Percentiles rank a stretch among this genome's conserved stretches.
These are phyloP conservation scores for Girardinus metallicus DNA, from an alignment of 2,797 vertebrate genomes.

Conservation along the genomic window DNA sequence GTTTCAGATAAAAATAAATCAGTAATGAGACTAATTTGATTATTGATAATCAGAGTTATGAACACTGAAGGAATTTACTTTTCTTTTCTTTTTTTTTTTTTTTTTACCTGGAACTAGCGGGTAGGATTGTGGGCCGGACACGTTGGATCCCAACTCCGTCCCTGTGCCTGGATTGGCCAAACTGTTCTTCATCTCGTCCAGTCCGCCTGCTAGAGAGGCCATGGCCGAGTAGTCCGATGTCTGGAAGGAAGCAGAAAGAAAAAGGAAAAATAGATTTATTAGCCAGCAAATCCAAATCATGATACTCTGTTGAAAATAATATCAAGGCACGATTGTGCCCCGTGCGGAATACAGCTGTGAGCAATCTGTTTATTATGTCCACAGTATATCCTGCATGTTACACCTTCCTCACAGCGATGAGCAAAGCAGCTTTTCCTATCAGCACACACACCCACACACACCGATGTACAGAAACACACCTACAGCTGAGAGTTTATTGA, in stretches of 20 bases:
- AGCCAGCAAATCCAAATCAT: constrained; percentile 33
- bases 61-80: not conserved
- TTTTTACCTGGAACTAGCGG: constrained; percentile 93
- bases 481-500: constrained; percentile 73
- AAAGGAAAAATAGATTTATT: constrained; percentile 18
- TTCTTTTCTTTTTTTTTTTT: constrained; percentile 51
- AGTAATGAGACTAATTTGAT: not conserved
- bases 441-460: constrained; percentile 21
- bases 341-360: constrained; percentile 38
- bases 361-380: constrained; percentile 42
- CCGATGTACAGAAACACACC: constrained; percentile 45
- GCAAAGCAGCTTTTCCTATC: constrained; percentile 39
- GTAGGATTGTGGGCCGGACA: constrained; percentile 94
- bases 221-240: constrained; percentile 95
- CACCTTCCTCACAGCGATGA: constrained; percentile 21
- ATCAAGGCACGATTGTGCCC: constrained; percentile 14
- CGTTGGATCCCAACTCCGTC: constrained; percentile 88
- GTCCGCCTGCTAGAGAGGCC: constrained; percentile 93
- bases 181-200: constrained; percentile 98
- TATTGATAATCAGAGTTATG: not conserved
- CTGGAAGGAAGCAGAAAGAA: constrained; percentile 74
- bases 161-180: constrained; percentile 90
- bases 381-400: constrained; percentile 35
- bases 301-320: constrained; percentile 8
- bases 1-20: not conserved